These are phyloP conservation scores for Drosophila helvetica DNA, from an alignment of 2,888 invertebrate genomes.

Conservation along the genomic window DNA sequence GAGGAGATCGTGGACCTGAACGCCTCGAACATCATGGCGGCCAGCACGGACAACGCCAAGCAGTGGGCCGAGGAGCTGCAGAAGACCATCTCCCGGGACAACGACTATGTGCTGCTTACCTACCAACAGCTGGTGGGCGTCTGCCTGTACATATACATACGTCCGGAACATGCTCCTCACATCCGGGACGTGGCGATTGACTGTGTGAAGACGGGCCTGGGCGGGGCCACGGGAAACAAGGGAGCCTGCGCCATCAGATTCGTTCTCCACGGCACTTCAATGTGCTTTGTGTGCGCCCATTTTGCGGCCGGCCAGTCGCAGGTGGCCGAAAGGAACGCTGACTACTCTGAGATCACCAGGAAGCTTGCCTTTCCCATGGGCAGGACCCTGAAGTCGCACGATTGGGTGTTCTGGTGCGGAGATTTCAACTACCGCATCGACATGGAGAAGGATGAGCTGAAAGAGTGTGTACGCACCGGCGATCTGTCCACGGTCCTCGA, in stretches of 20 bases:
- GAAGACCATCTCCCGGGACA: slow-evolving; percentile 93
- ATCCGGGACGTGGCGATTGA: slow-evolving; percentile 97
- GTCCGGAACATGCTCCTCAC: slow-evolving; percentile 94
- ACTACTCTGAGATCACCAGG: slow-evolving; percentile 97
- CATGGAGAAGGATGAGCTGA: slow-evolving; percentile 96
- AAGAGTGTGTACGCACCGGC: slow-evolving; percentile 88
- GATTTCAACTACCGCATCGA: slow-evolving; percentile 99
- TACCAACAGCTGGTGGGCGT: slow-evolving; percentile 99
- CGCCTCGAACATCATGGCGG: slow-evolving; percentile 98
- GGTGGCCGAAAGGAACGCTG: slow-evolving; percentile 93
- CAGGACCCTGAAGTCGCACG: slow-evolving; percentile 95
- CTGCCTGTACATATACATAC: slow-evolving; percentile 96
- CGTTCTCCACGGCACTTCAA: slow-evolving; percentile 94
- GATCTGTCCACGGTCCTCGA: slow-evolving; percentile 90
- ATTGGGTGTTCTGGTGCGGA: slow-evolving; percentile 99
- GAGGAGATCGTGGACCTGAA: slow-evolving; percentile 99
- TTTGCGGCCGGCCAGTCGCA: slow-evolving; percentile 99
- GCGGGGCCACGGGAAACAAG: slow-evolving; percentile 98
- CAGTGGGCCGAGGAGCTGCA: slow-evolving; percentile 98
- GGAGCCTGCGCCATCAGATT: slow-evolving; percentile 97
- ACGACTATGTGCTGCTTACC: slow-evolving; percentile 95
- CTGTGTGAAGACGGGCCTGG: slow-evolving; percentile 98
- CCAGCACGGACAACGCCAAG: slow-evolving; percentile 94
- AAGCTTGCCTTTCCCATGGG: slow-evolving; percentile 97
- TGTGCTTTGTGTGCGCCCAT: slow-evolving; percentile 99